A percentile compares a stretch with the other conserved stretches of the same genome.
These are phyloP conservation scores for Byasa hedistus DNA, from an alignment of 2,888 invertebrate genomes.

Conservation along the genomic window DNA sequence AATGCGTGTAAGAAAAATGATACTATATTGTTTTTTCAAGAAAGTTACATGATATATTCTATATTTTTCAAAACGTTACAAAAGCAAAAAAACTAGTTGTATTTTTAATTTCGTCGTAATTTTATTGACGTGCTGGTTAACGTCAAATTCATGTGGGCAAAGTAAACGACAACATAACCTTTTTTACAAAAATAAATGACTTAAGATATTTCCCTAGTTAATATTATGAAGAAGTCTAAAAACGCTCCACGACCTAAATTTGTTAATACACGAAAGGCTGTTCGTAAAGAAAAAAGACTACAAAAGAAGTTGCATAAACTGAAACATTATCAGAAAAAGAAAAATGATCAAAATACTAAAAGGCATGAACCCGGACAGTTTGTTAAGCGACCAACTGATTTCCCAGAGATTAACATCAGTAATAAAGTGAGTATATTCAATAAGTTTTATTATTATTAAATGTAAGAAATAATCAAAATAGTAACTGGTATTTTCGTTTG, in stretches of 20 bases:
- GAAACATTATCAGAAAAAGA: conserved; percentile 68
- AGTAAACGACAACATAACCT: conserved; percentile 3
- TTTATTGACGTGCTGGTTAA: not conserved
- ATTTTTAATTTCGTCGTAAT: too few relatives aligned
- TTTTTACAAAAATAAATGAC: not conserved
- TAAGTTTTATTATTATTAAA: not conserved
- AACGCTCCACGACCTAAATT: conserved; percentile 44
- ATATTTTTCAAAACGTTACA: too few relatives aligned
- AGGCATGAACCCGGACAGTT: conserved; percentile 55
- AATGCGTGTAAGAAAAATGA: too few relatives aligned
- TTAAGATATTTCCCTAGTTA: not conserved
- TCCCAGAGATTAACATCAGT: conserved; percentile 37
- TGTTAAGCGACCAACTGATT: conserved; percentile 59
- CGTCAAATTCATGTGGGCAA: conserved; percentile 4
- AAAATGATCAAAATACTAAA: conserved; percentile 41
- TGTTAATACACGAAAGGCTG: conserved; percentile 81
- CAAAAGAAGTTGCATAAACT: conserved; percentile 82
- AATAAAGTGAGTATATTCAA: conserved; percentile 43
- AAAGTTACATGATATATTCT: too few relatives aligned
- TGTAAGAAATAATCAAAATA: too few relatives aligned
- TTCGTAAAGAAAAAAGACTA: conserved; percentile 85
- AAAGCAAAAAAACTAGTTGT: too few relatives aligned
- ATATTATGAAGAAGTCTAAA: conserved; percentile 55
- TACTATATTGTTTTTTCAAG: too few relatives aligned
- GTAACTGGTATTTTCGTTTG: too few relatives aligned